Evolutionary conservation across 2,888 invertebrate species (phyloP), one percentile per base, ranked within the genome.

Genomic region (Malacosoma neustria): DNA sequence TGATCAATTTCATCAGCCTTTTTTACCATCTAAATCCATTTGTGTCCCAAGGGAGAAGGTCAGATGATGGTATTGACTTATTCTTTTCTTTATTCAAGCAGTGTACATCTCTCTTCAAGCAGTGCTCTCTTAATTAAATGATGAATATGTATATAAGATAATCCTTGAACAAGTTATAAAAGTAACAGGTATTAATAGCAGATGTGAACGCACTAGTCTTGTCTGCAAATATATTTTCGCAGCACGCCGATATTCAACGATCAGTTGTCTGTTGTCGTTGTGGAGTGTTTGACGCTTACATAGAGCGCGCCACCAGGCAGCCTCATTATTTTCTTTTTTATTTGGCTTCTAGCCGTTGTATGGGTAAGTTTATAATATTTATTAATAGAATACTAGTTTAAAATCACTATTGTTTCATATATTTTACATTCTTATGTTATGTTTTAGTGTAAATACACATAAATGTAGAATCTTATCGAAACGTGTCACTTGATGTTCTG

Each of bases 341-440:
- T 87, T 87, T 87, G 87, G 86, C 86, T 85, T 77, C 84, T 87
- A 81, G 87, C 86, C 87, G 73, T 87, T 87, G 86, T 87, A 87
- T 87, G 87, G 87, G 87, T 87, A 51, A 85, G 87, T 80, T 29
- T 15, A 32, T 15, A 13, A 34, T 29, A 14, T 29, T 38, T 7
- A 15, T 34, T 22, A 31, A 7, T 7, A 38, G 22, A 35, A 29
- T 31, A 11, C 11, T n/a, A 5, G 7, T 9, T 22, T 9, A 7
- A 22, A 22, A 22, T 22, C 22, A 22, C 9, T 9, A 1, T 22
- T 22, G 22, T 4, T 22, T 22, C 9, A 5, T 4, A 22, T 22
- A 22, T 22, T 22, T 22, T 9, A 29, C 29, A 29, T 9, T 29
- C 9, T 29, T 9, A 9, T 29, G 5, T 29, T 5, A 29, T 29